Evolutionary conservation across 1,140 invertebrate genomes (phyloP).

Genomic region (Leptonema lineaticorne): DNA sequence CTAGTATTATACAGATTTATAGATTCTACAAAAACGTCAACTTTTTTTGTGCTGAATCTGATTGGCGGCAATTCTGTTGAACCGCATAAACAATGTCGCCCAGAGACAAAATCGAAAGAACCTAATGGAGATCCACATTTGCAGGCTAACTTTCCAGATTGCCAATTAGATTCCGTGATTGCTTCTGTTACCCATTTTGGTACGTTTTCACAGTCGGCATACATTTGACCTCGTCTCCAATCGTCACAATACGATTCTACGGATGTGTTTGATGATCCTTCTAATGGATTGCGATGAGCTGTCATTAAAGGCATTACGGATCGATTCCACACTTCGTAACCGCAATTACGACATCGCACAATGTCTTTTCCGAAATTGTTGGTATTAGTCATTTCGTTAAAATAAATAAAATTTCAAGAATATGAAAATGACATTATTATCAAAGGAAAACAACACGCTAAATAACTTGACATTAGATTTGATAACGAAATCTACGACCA

Average conservation of each 20-base stretch:
- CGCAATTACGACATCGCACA: background rate
- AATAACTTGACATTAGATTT: too few species aligned
- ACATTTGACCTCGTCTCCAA: constrained; percentile 6
- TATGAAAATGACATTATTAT: too few species aligned
- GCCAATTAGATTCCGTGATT: background rate
- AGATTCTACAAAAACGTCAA: constrained; percentile 50
- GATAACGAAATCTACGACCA: too few species aligned
- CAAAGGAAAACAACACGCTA: too few species aligned
- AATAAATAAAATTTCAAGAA: too few species aligned
- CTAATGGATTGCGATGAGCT: background rate
- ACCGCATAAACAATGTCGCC: constrained; percentile 60
- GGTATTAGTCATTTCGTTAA: too few species aligned
- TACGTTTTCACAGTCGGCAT: background rate
- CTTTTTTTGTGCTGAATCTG: constrained; percentile 58
- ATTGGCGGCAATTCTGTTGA: constrained; percentile 55
- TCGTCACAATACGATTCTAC: background rate
- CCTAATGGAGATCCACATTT: constrained; percentile 47
- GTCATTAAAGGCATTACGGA: background rate
- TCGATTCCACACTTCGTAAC: background rate
- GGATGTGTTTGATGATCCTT: background rate
- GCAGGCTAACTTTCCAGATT: background rate
- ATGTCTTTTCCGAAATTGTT: too few species aligned
- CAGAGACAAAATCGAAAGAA: constrained; percentile 64
- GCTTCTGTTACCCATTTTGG: background rate
- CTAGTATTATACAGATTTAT: too few species aligned